These are phyloP conservation scores for Macquaria ambigua DNA, from an alignment of 2,113 vertebrate genomes.

Conservation along the genomic window DNA sequence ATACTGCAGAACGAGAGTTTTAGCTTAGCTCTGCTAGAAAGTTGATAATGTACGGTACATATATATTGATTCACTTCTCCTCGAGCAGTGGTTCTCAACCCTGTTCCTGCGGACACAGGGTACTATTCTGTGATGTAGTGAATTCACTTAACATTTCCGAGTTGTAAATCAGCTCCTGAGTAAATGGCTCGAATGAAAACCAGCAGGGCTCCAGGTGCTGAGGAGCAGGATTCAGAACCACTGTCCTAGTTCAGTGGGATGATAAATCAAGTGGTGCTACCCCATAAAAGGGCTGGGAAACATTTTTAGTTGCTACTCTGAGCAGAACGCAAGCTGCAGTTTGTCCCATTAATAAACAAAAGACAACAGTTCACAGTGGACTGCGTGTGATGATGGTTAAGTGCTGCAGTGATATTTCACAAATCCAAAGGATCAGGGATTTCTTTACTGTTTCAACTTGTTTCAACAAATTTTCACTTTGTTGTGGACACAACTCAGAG, in stretches of 20 bases:
- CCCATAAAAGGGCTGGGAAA: not conserved
- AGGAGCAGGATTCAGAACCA: conserved; percentile 7
- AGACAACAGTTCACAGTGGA: not conserved
- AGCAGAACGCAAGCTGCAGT: not conserved
- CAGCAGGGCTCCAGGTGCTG: conserved; percentile 4
- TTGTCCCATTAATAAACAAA: not conserved
- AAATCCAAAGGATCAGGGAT: not conserved
- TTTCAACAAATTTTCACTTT: conserved; percentile 4
- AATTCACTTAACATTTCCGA: conserved; percentile 3
- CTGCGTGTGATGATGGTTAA: not conserved
- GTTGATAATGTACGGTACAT: not conserved
- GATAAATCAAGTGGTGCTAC: conserved; percentile 23
- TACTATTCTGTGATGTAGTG: conserved; percentile 7
- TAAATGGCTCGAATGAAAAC: conserved; percentile 18
- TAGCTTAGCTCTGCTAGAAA: not conserved
- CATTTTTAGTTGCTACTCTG: not conserved
- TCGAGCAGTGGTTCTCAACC: not conserved
- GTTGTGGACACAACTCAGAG: not conserved
- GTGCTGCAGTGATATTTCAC: not conserved
- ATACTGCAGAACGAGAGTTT: not conserved
- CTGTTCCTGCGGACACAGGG: not conserved
- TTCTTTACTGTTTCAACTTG: no score
- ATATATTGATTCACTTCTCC: not conserved
- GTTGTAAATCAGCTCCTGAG: conserved; percentile 16
- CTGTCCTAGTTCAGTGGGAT: conserved; percentile 10